Evolutionary conservation across 2,888 invertebrate species (phyloP), one percentile per base, ranked within the genome.

Genomic region (Phrixothrix hirtus): DNA sequence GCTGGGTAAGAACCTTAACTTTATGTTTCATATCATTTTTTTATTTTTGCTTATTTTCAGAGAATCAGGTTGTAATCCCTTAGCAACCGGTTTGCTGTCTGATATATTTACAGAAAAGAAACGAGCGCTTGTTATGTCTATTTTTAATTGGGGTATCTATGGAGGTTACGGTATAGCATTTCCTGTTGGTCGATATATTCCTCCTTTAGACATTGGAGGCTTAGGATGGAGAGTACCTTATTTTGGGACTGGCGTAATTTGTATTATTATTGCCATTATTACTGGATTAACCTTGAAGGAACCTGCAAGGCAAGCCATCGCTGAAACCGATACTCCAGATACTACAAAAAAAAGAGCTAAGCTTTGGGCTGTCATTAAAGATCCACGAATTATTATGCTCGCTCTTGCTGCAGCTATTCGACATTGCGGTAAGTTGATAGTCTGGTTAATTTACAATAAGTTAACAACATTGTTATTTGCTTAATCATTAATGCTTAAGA

Each of bases 101-200:
- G 91, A 92, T 68, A 83, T 90, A 66, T 90, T 91, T 70, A 84
- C 87, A 0, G 89, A 89, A 70, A 81, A 84, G 55, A 88, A 92
- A 67, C 82, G 95, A 47, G 95, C 92, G 1, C 75, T 94, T 30
- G 95, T 94, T 9, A 86, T 95, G 81, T 92, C 94, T 1, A 85
- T 95, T 56, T 95, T 95, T 79, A 95, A 95, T 75, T 95, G 94
- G 94, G 95, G 95, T 7, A 94, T 95, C 61, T 95, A 95, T 69
- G 92, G 94, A 21, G 95, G 95, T 1, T 95, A 94, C 65, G 94
- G 94, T 34, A 86, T 95, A 58, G 92, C 94, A 0, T 95, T 94
- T 71, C 94, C 95, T 0, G 87, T 95, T 2, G 95, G 95, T 0
- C 83, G 93, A 61, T 93, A 93, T 65, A 81, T 92, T 9, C 90